Evolutionary conservation across 2,113 vertebrate species (phyloP), one percentile per base, ranked within the genome.

Genomic region (Istiophorus platypterus): DNA sequence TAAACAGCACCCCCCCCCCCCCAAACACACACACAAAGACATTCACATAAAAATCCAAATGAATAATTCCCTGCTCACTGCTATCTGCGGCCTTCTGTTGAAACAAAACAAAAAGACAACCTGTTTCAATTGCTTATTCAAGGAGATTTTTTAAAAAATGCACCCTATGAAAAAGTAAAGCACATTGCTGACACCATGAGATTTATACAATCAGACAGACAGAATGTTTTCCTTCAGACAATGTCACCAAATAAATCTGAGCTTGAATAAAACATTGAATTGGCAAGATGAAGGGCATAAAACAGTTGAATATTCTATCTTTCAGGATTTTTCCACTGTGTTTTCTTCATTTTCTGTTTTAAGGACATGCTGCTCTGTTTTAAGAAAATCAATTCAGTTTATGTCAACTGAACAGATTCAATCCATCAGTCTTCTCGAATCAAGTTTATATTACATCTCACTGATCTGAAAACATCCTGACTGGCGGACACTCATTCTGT

Each of bases 91-190:
- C 34, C 41, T 82, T 82, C 71, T 85, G 76, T 74, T 57, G 18
- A 51, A 75, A 52, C 69, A 74, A 63, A 75, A 86, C 71, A 80
- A 68, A 83, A 78, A 76, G 58, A 49, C 58, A 80, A 79, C 71
- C 79, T 76, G 83, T 72, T 86, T 63, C 52, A 65, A 64, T 52
- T 68, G 69, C 70, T 75, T 78, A 74, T 72, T 80, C 51, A 10
- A 57, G 31, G 41, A 29, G 69, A 29, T 68, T 70, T 68, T 2
- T n/a, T 52, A 37, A 64, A 47, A 86, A 27, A 69, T 27, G 17
- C 47, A 61, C 12, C 47, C 24, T 49, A 31, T 72, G 45, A 81
- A 83, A 72, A 14, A 29, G 72, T 62, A 57, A 81, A 80, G 72
- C 66, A 20, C 47, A 22, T 37, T 20, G 47, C 52, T 61, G 72